phyloP scores from a whole-genome alignment of 2,888 invertebrate genomes.

The Platycnemis pennipes region DNA sequence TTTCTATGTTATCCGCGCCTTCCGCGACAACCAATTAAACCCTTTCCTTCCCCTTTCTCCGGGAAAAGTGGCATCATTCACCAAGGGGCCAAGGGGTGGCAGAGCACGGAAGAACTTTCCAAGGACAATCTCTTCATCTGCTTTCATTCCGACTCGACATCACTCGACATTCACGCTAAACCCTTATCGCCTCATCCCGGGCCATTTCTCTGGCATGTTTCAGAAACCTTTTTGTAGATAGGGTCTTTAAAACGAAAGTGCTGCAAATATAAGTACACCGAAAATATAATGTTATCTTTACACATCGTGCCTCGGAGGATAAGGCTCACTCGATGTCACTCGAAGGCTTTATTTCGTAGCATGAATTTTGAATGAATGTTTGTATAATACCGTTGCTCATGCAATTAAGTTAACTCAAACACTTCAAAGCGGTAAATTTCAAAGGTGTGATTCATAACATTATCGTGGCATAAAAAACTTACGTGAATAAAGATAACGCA shows the following conservation, averaged over 20 bases:
- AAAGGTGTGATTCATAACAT: too few species aligned
- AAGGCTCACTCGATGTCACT: too few species aligned
- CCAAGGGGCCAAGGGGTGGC: neutral
- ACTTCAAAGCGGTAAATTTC: too few species aligned
- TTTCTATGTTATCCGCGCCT: neutral
- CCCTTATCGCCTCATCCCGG: neutral
- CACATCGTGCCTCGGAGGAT: too few species aligned
- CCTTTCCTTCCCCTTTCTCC: neutral
- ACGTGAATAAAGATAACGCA: too few species aligned
- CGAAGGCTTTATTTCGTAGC: too few species aligned
- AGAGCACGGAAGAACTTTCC: neutral
- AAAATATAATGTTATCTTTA: too few species aligned
- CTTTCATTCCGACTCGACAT: neutral
- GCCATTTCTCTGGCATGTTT: neutral
- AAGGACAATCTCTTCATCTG: slow-evolving; percentile 6
- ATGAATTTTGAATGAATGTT: too few species aligned
- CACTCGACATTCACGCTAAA: neutral
- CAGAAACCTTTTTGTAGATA: neutral
- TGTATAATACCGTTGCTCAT: too few species aligned
- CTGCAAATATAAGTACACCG: neutral
- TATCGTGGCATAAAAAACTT: too few species aligned
- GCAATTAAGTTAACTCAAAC: too few species aligned
- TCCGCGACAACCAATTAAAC: slow-evolving; percentile 4
- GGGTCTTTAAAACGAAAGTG: neutral
- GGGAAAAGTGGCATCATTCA: neutral